These are phyloP conservation scores for Coronaproctus castanopsis DNA, from an alignment of 2,888 invertebrate species.

Conservation along the genomic window DNA sequence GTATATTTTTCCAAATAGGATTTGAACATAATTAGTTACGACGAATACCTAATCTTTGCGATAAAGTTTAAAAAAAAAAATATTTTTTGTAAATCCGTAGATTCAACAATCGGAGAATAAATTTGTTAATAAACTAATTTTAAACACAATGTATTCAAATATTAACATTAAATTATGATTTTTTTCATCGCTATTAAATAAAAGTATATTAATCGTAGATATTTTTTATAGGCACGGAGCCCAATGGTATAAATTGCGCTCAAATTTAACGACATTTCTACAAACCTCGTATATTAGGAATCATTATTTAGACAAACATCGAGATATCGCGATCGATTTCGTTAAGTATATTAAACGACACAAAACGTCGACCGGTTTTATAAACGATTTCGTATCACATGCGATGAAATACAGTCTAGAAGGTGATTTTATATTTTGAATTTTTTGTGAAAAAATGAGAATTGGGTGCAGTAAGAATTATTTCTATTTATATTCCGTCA, in stretches of 20 bases:
- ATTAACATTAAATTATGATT: no score
- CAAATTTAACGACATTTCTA: constrained; percentile 32
- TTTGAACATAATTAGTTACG: neutral
- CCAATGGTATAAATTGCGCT: constrained; percentile 35
- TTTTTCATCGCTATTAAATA: no score
- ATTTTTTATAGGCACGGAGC: constrained; percentile 33
- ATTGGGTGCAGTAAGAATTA: constrained; percentile 16
- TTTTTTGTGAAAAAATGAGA: neutral
- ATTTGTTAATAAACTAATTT: no score
- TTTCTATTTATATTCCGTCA: no score
- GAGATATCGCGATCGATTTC: constrained; percentile 29
- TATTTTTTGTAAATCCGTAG: neutral
- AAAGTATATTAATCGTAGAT: no score
- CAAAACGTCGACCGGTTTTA: constrained; percentile 17
- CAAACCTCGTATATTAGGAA: constrained; percentile 27
- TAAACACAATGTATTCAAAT: no score
- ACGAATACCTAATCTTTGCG: neutral
- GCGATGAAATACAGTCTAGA: constrained; percentile 28
- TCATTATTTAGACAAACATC: constrained; percentile 27
- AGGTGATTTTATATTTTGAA: constrained; percentile 22
- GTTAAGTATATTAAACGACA: constrained; percentile 26
- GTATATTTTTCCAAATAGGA: neutral
- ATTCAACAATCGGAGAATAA: no score
- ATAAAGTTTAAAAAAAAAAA: neutral
- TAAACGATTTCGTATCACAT: constrained; percentile 27